Percentiles rank a stretch among this genome's conserved stretches.
phyloP scores from a whole-genome alignment of 1,140 invertebrate genomes.

The Teleopsis dalmanni region DNA sequence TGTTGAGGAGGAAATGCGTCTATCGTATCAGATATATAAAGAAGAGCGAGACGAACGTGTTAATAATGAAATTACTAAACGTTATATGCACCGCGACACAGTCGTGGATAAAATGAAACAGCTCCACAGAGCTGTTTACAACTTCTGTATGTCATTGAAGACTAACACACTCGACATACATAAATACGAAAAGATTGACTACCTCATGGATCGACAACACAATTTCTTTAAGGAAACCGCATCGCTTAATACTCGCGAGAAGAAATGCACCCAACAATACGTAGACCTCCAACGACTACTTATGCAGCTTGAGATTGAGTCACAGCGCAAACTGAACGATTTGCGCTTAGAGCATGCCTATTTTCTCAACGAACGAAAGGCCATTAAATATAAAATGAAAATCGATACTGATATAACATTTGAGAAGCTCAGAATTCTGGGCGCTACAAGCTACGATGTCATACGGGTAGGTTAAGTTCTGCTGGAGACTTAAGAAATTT shows the following conservation, averaged over 20 bases:
- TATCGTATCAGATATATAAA: conserved; percentile 28
- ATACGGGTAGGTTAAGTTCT: conserved; percentile 21
- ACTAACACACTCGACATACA: conserved; percentile 29
- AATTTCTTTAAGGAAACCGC: conserved; percentile 24
- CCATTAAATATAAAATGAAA: conserved; percentile 26
- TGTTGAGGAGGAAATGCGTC: conserved; percentile 21
- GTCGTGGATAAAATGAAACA: conserved; percentile 22
- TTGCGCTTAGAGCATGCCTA: conserved; percentile 29
- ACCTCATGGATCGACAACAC: conserved; percentile 28
- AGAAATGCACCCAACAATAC: conserved; percentile 11
- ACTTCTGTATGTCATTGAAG: conserved; percentile 24
- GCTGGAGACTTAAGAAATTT: neutral
- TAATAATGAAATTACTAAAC: conserved; percentile 29
- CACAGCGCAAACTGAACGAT: conserved; percentile 24
- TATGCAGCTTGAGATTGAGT: conserved; percentile 24
- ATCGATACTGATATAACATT: conserved; percentile 23
- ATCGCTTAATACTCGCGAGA: conserved; percentile 26
- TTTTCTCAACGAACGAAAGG: conserved; percentile 28
- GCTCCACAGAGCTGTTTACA: conserved; percentile 26
- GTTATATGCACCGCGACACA: conserved; percentile 29
- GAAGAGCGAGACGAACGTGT: conserved; percentile 30
- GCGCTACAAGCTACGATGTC: conserved; percentile 26
- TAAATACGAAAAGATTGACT: conserved; percentile 29
- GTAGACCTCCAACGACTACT: conserved; percentile 22
- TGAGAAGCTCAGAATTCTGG: conserved; percentile 29